Evolutionary conservation across 2,113 vertebrate species (phyloP).

Genomic region (Ancistrus triradiatus): DNA sequence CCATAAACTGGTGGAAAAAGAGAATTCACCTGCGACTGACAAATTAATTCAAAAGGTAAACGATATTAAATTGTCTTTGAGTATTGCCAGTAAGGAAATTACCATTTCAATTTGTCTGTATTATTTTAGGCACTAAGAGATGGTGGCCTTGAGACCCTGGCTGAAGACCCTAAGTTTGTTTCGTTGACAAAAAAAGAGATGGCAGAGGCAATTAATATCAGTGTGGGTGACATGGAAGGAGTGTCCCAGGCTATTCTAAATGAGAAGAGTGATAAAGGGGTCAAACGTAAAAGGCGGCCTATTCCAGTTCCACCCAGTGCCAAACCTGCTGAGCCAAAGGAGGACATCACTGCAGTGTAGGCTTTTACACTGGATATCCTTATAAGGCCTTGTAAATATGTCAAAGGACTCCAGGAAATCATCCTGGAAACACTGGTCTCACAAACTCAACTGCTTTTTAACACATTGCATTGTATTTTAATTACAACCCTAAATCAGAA

Average conservation of each 20-base stretch:
- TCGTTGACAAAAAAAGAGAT: slow-evolving; percentile 68
- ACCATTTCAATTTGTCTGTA: neutral
- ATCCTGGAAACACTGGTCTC: slow-evolving; percentile 1
- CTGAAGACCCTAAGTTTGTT: slow-evolving; percentile 67
- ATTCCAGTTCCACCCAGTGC: slow-evolving; percentile 50
- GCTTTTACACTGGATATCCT: slow-evolving; percentile 10
- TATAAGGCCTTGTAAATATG: slow-evolving; percentile 3
- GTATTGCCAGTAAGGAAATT: neutral
- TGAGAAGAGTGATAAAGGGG: slow-evolving; percentile 47
- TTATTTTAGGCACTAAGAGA: slow-evolving; percentile 71
- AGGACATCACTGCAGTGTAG: slow-evolving; percentile 27
- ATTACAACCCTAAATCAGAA: no score
- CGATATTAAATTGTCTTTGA: neutral
- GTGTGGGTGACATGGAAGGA: slow-evolving; percentile 68
- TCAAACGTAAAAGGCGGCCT: slow-evolving; percentile 59
- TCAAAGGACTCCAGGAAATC: slow-evolving; percentile 17
- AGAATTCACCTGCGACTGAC: slow-evolving; percentile 60
- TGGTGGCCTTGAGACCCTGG: slow-evolving; percentile 67
- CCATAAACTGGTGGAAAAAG: slow-evolving; percentile 13
- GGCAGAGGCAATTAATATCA: slow-evolving; percentile 71
- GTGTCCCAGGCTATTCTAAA: slow-evolving; percentile 67
- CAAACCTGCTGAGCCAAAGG: neutral
- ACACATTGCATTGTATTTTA: neutral
- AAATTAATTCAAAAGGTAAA: slow-evolving; percentile 80
- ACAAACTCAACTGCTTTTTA: neutral